Evolutionary conservation across 2,888 invertebrate species (phyloP).

Genomic region (Drosophila mettleri): DNA sequence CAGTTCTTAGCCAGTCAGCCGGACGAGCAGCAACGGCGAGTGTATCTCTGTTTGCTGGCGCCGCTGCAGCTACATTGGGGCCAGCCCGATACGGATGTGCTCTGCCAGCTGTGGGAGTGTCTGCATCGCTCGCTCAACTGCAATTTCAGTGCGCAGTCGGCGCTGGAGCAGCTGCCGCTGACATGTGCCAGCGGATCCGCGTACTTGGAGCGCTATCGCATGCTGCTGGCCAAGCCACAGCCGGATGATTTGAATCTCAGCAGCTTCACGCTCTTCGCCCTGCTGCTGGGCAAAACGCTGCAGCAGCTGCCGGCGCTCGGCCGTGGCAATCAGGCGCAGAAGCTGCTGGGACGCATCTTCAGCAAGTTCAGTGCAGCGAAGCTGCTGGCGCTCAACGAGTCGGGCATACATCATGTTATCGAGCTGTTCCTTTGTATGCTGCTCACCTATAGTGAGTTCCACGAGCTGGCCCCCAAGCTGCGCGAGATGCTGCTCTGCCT

Average conservation of each 20-base stretch:
- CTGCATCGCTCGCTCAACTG: conserved; percentile 87
- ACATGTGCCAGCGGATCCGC: conserved; percentile 77
- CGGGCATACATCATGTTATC: conserved; percentile 87
- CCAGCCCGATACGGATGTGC: conserved; percentile 84
- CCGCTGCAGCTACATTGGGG: conserved; percentile 85
- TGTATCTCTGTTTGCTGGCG: conserved; percentile 85
- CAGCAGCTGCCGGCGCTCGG: conserved; percentile 58
- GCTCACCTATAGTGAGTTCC: conserved; percentile 72
- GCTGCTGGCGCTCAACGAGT: conserved; percentile 86
- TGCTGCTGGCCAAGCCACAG: conserved; percentile 76
- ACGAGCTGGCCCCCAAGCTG: conserved; percentile 81
- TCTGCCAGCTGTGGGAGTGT: conserved; percentile 87
- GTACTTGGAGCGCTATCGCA: conserved; percentile 84
- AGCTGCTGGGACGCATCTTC: conserved; percentile 87
- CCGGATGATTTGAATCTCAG: conserved; percentile 83
- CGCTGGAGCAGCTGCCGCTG: conserved; percentile 85
- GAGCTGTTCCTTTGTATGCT: conserved; percentile 83
- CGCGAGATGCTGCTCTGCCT: conserved; percentile 83
- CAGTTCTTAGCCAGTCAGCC: conserved; percentile 85
- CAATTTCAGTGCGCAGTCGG: conserved; percentile 86
- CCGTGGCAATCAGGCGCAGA: conserved; percentile 78
- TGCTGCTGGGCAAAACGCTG: conserved; percentile 85
- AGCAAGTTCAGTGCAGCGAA: conserved; percentile 87
- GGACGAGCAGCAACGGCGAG: conserved; percentile 85
- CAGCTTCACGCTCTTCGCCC: conserved; percentile 86